Percentiles rank a stretch among this genome's conserved stretches.
Evolutionary conservation across 2,113 vertebrate species (phyloP).

Genomic region (Bucco capensis): DNA sequence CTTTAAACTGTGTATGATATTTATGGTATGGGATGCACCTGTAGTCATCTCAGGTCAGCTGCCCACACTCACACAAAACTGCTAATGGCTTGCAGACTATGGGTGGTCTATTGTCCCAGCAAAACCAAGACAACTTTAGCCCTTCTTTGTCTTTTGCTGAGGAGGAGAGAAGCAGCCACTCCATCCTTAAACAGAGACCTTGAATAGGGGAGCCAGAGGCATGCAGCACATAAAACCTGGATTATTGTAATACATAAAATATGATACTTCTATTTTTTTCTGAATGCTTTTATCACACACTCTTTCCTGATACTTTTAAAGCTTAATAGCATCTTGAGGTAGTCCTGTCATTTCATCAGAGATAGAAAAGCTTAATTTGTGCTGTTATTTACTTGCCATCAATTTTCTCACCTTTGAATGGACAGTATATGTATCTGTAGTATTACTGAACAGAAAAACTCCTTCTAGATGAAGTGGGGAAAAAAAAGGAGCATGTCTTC

Average conservation of each 20-base stretch:
- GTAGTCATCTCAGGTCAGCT: background rate
- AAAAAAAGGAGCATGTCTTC: background rate
- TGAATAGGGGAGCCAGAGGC: background rate
- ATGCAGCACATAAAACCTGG: background rate
- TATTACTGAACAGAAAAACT: background rate
- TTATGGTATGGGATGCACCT: background rate
- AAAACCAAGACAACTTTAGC: background rate
- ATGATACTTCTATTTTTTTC: background rate
- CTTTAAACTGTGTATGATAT: background rate
- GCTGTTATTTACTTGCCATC: conserved; percentile 27
- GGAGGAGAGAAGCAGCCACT: background rate
- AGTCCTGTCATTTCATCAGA: background rate
- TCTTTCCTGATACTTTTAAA: background rate
- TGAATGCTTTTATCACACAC: background rate
- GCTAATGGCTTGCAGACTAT: background rate
- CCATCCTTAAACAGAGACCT: background rate
- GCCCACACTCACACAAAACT: background rate
- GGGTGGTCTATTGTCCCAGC: background rate
- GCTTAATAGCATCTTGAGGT: conserved; percentile 20
- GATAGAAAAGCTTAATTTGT: conserved; percentile 35
- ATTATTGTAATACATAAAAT: background rate
- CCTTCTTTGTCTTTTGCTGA: background rate
- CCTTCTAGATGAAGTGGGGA: background rate
- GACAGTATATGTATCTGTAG: background rate
- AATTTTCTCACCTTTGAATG: background rate